Evolutionary conservation across 1,140 invertebrate genomes (phyloP), one percentile per base, ranked within the genome.

Genomic region (Cataglyphis hispanica): DNA sequence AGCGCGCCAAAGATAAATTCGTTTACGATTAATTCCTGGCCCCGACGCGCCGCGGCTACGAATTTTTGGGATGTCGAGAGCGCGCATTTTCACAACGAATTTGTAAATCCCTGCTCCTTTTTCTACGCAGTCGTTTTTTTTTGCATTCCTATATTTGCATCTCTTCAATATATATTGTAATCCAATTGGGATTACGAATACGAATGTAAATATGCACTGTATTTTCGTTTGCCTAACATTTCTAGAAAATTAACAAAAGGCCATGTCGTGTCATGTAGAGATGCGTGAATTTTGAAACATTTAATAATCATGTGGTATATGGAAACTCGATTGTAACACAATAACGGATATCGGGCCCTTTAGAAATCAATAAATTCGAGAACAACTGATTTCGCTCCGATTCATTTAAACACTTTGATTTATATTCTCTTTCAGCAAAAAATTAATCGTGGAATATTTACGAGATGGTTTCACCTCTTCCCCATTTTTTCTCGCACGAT

Each of bases 1-100:
- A 92, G 91, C 89, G 90, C 90, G 89, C 90, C 89, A 86, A 90
- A 91, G 91, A 93, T 93, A 92, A 93, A 93, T 92, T 93, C 92
- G 90, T 93, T 93, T 93, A 92, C 93, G 91, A 93, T 93, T 93
- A 93, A 93, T 93, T 93, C 86, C 80, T 67, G 78, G 64, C 66
- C 72, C 75, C 46, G 25, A 56, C 74, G 85, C 76, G 69, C 53
- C 85, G 53, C 75, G 40, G 19, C 60, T 46, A 64, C 67, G 27
- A 87, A 84, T 87, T 90, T 88, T 63, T 64, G 63, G 25, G 40
- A 34, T 50, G 40, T 69, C 46, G 27, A 11, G 50, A 50, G 27
- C 60, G 19, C 22, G 50, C 46, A 69, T 58, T 69, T 70, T 81
- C 34, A 25, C 66, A 31, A 31, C 19, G 40, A 83, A 83, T 58